Evolutionary conservation across 2,797 vertebrate genomes (phyloP), one percentile per base, ranked within the genome.

Genomic region (Martes flavigula): DNA sequence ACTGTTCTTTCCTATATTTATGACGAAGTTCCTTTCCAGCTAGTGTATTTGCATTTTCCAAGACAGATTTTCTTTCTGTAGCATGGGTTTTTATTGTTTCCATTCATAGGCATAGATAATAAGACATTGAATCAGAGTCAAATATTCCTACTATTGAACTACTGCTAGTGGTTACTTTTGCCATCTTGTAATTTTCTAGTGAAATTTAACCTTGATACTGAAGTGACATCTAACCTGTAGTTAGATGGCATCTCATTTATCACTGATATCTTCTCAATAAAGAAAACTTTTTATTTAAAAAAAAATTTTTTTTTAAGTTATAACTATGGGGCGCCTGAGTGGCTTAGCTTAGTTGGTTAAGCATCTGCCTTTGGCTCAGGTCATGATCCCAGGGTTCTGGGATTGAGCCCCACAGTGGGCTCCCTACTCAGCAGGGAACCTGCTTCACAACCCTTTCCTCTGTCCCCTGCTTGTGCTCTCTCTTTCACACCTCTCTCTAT

Each of bases 161-260:
- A 54, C 7, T 87, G 4, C 30, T 51, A 60, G 38, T 91, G 46
- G 40, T 68, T 51, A 87, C 62, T 58, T 46, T 23, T 94, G 66
- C 32, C n/a, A 35, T 87, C 40, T 66, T 72, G 17, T 88, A 62
- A 64, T 85, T 97, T 82, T 96, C 62, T 66, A 72, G 27, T 96
- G 62, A 87, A 94, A 87, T 92, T 78, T 94, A 90, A 91, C 85
- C n/a, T 94, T 87, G 27, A 43, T 82, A n/a, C 35, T 90, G 14
- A 96, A 78, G 20, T 94, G 43, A 75, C 1, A 8, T 78, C n/a
- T 89, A 66, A 64, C 18, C 18, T 73, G 0, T 84, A 75, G 35
- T 91, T 78, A n/a, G 78, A 62, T 77, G 54, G 46, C 56, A 40
- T 93, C 38, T 43, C 25, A 20, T 15, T 79, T 90, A 79, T 62